These are phyloP conservation scores for Spinibarbus caldwelli DNA, from an alignment of 2,797 vertebrate species.

Conservation along the genomic window DNA sequence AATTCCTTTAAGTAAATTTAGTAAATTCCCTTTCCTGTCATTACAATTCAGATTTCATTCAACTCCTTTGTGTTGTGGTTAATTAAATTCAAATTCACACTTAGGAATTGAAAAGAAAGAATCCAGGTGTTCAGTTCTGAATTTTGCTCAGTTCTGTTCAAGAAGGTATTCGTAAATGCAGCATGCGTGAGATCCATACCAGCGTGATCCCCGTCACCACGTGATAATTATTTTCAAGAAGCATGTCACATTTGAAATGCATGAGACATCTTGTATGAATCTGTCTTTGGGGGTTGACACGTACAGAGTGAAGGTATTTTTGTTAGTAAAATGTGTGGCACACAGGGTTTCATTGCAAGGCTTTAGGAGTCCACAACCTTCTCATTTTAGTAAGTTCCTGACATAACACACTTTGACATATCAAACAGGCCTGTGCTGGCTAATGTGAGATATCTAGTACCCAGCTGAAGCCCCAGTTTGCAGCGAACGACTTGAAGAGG, in stretches of 20 bases:
- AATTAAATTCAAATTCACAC: background rate
- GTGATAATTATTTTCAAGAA: constrained; percentile 74
- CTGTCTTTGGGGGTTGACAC: constrained; percentile 67
- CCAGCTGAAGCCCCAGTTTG: too few relatives aligned
- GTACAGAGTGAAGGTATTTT: constrained; percentile 63
- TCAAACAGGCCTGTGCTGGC: constrained; percentile 9
- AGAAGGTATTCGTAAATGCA: constrained; percentile 1
- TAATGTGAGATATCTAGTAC: constrained; percentile 11
- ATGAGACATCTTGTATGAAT: constrained; percentile 70
- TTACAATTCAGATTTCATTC: too few relatives aligned
- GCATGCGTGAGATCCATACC: constrained; percentile 1
- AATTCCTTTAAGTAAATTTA: background rate
- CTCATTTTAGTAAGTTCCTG: constrained; percentile 1
- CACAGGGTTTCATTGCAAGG: constrained; percentile 27
- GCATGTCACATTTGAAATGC: constrained; percentile 75
- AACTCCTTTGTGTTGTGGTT: background rate
- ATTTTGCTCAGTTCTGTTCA: background rate
- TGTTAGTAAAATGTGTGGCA: constrained; percentile 52
- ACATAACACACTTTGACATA: background rate
- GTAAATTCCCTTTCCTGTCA: too few relatives aligned
- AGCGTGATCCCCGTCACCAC: constrained; percentile 49
- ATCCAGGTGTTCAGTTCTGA: background rate
- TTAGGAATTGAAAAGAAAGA: background rate
- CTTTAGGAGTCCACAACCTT: constrained; percentile 8
- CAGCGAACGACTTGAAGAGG: background rate